Evolutionary conservation across 2,888 invertebrate genomes (phyloP), one percentile per base, ranked within the genome.

Genomic region (Netelia virgata): DNA sequence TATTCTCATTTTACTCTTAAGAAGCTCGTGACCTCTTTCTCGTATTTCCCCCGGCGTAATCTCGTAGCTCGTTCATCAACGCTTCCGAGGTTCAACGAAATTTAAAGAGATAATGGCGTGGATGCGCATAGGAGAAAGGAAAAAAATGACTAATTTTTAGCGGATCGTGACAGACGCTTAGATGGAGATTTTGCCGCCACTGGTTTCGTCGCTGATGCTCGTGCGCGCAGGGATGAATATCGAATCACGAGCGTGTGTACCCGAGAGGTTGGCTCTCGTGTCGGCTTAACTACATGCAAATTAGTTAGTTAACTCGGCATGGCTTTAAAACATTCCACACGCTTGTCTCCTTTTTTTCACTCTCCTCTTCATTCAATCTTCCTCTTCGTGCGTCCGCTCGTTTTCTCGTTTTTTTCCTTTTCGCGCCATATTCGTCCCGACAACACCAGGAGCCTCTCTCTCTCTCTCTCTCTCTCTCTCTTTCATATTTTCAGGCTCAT

Each of bases 271-370:
- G 50, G 11, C 74, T 59, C 36, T 68, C 36, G 50, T 63, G 77
- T 61, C 59, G 57, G 50, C 18, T 57, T 83, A 75, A 83, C 74
- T 70, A 64, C 69, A 86, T 86, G 86, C 83, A 86, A 86, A 86
- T 86, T 81, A 85, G 86, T 83, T 82, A 74, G 76, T 85, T 82
- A 85, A 85, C 81, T 81, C 57, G 76, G 57, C 63, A 76, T 70
- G 61, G 64, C 82, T 72, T 64, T 69, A 16, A 43, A 66, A 73
- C 69, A 77, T 80, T 73, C 57, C 70, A 16, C 70, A 16, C 43
- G 63, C 14, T 41, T 73, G n/a, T 81, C n/a, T 69, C 47, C n/a
- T 23, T 43, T 41, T 47, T 61, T 66, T 47, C n/a, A 18, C 53
- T 20, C 64, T 55, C 55, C 55, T 66, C 36, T 53, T 43, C 61